Percentiles rank a stretch among this genome's conserved stretches.
Conservation (phyloP, 23 tunicate species). For the Halocynthia aurantium region DNA sequence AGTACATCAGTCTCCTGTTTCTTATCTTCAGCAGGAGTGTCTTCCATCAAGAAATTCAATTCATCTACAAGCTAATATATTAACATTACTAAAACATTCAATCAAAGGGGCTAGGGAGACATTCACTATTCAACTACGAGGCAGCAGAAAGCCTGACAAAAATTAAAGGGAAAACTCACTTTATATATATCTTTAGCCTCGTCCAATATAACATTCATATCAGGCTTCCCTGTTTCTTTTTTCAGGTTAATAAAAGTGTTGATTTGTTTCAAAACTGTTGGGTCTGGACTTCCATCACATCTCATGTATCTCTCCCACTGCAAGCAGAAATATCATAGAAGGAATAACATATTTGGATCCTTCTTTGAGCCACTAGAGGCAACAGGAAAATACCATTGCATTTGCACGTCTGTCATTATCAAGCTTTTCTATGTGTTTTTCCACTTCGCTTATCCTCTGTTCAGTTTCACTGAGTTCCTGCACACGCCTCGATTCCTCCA, state of each 20-base stretch:
- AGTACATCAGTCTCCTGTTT: slow-evolving; percentile 9
- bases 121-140: neutral
- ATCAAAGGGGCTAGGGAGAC: neutral
- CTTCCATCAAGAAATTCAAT: slow-evolving; percentile 44
- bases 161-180: neutral
- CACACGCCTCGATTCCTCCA: slow-evolving; percentile 40
- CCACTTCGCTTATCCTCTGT: slow-evolving; percentile 18
- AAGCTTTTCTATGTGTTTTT: slow-evolving; percentile 23
- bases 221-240: slow-evolving; percentile 42
- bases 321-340: neutral
- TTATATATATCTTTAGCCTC: slow-evolving; percentile 46
- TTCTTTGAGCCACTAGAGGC: no score
- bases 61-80: slow-evolving; percentile 46
- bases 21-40: slow-evolving; percentile 25
- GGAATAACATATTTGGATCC: no score
- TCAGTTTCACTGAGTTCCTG: slow-evolving; percentile 41
- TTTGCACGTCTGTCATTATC: slow-evolving; percentile 29
- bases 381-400: slow-evolving; percentile 27
- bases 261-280: slow-evolving; percentile 61
- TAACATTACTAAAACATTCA: neutral
- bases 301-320: slow-evolving; percentile 77
- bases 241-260: slow-evolving; percentile 67
- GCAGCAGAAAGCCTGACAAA: neutral
- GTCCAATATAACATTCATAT: slow-evolving; percentile 52
- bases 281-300: slow-evolving; percentile 87